Evolutionary conservation across 2,113 vertebrate species (phyloP), one percentile per base, ranked within the genome.

Genomic region (Peromyscus leucopus): DNA sequence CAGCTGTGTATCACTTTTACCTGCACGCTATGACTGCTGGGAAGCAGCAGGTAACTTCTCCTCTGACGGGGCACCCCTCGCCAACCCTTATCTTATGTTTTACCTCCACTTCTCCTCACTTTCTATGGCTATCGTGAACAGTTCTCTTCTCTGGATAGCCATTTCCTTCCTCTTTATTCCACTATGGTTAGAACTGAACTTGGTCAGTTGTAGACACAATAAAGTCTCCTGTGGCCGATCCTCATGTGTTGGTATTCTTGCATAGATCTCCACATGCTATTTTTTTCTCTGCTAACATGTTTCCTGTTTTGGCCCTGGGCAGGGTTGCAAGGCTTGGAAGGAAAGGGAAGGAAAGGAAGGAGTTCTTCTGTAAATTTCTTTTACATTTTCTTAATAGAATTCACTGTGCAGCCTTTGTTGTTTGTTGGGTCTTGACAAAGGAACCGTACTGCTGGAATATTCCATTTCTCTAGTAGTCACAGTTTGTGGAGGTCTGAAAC

Each of bases 261-360:
- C 19, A 0, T 17, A 71, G 59, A 92, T 42, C 55, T 16, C 19
- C 61, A 31, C 5, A 31, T 39, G 33, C 26, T 93, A 1, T 33
- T 90, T 71, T 91, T 11, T 10, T 88, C 17, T 96, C 31, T 9
- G 7, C 16, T 84, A 84, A 72, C 51, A 17, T 76, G 78, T 82
- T 93, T 94, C 79, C 26, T 86, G 28, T 82, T 94, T 96, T 87
- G 63, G 24, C 74, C 28, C 21, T 36, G 57, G 65, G 55, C 39
- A 79, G 61, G 11, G 72, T 28, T 51, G 84, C 28, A 33, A 39
- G 24, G 2, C 89, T 93, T 80, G 17, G 26, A 76, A 86, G 61
- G n/a, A 86, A 88, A 72, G 13, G 57, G 39, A 22, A 88, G 48
- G 26, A 88, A 72, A 10, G 57, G 39, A 22, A 88, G 48, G 26